Base-by-base conservation (phyloP, 2,888 invertebrate species). In the Aleiodes alternator region DNA sequence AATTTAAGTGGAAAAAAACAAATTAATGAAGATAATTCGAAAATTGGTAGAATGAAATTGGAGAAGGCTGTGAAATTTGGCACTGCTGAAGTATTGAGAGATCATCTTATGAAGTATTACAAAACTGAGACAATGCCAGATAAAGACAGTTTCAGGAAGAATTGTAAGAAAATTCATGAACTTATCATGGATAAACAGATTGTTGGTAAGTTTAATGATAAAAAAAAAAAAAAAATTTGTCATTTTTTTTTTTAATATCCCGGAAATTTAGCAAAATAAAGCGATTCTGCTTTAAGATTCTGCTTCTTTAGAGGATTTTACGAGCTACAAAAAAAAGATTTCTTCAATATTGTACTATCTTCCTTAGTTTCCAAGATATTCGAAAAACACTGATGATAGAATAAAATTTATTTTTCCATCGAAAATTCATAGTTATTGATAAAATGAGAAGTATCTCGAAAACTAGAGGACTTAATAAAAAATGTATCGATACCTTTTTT, bases 111-210 rank as follows among this genome's bases (percentile, higher is more conserved):
- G 85, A 84, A 83, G 69, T 83, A 84, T 72, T 87, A 86, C 76
- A 83, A 83, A 11, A 85, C 84, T 11, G 56, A 82, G 57, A 82
- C 82, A 59, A 85, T 88, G 59, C 87, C 87, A 2, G 87, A 87
- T 78, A 82, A 81, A 74, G 80, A 81, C 5, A 81, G 82, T 6
- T 88, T 87, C 71, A 83, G 82, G 43, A 82, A 79, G 79, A 85
- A 82, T 43, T 87, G 86, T 75, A 79, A 82, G 71, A 84, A 84
- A 75, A 85, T 88, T 81, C 84, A 86, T 69, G 73, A 83, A 23
- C 79, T 76, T 16, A 72, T 87, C 34, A 75, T 86, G 55, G 78
- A 74, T 0, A 79, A 83, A 74, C 81, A 81, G 75, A 82, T 86
- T 72, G 81, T 82, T 66, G 86, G 87, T 88, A 83, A 76, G 75